phyloP scores from a whole-genome alignment of 2,113 vertebrate genomes.

The Channa maculata region DNA sequence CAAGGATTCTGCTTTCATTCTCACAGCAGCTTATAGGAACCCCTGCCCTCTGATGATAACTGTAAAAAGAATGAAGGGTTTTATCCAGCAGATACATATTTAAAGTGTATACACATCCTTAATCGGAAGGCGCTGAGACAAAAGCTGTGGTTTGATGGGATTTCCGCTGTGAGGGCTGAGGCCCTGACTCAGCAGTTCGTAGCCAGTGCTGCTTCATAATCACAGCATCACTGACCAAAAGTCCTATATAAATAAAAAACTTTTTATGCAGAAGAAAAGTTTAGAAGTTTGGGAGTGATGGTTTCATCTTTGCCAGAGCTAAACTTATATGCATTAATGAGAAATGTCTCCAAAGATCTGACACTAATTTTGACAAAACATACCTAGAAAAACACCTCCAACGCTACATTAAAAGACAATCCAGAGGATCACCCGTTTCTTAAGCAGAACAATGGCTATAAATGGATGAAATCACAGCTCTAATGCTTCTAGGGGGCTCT shows the following conservation, averaged over 20 bases:
- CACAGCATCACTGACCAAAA: not conserved
- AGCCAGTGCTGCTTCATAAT: constrained; percentile 6
- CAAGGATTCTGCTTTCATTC: not conserved
- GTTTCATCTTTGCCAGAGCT: not conserved
- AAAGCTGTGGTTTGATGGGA: not conserved
- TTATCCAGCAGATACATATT: constrained; percentile 23
- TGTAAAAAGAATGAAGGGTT: not conserved
- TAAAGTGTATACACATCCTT: not conserved
- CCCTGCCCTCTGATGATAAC: not conserved
- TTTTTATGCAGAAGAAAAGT: not conserved
- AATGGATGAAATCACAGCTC: constrained; percentile 27
- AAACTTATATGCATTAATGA: not conserved
- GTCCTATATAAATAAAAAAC: not conserved
- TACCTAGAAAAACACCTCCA: not conserved
- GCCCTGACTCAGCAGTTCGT: constrained; percentile 8
- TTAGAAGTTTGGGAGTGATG: not conserved
- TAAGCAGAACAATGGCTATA: constrained; percentile 19
- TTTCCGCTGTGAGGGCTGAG: not conserved
- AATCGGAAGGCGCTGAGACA: not conserved
- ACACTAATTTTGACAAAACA: constrained; percentile 31
- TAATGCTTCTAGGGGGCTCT: constrained; percentile 28
- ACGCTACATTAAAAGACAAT: constrained; percentile 19
- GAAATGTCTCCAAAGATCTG: not conserved
- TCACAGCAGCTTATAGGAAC: not conserved
- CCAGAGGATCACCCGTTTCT: not conserved